phyloP scores from a whole-genome alignment of 2,888 invertebrate species.

The Andrena chrysosceles region DNA sequence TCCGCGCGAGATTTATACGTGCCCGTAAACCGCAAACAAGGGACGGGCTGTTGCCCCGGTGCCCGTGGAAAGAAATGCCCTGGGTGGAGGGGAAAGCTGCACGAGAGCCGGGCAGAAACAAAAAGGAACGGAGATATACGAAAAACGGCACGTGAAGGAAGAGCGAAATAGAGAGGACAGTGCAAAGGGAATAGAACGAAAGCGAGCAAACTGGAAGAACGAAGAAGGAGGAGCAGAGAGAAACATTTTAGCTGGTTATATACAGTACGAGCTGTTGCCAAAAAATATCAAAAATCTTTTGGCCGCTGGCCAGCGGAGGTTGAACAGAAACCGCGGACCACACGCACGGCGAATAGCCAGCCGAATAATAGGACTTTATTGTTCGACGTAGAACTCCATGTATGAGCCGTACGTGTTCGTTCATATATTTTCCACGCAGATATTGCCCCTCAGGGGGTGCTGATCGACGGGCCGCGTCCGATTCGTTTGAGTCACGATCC shows the following conservation, averaged over 20 bases:
- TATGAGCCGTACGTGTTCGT: conserved; percentile 46
- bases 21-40: conserved; percentile 49
- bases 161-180: conserved; percentile 28
- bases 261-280: conserved; percentile 79
- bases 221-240: conserved; percentile 54
- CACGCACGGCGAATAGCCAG: conserved; percentile 71
- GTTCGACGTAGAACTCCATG: conserved; percentile 67
- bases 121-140: conserved; percentile 3
- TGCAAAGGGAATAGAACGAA: conserved; percentile 36
- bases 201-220: conserved; percentile 28
- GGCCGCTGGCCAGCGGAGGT: conserved; percentile 74
- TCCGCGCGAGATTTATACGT: conserved; percentile 39
- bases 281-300: conserved; percentile 82
- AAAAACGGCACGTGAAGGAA: conserved; percentile 2
- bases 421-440: conserved; percentile 51
- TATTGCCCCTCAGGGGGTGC: conserved; percentile 43
- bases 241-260: conserved; percentile 81
- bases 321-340: conserved; percentile 74
- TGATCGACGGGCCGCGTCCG: conserved; percentile 18
- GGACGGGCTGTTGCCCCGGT: conserved; percentile 23
- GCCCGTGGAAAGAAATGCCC: conserved; percentile 39
- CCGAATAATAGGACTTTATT: conserved; percentile 80
- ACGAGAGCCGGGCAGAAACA: not conserved
- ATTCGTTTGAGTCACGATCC: not conserved
- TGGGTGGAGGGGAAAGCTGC: not conserved